Conservation (phyloP, 2,797 vertebrate genomes). For the Chaetophractus vellerosus region DNA sequence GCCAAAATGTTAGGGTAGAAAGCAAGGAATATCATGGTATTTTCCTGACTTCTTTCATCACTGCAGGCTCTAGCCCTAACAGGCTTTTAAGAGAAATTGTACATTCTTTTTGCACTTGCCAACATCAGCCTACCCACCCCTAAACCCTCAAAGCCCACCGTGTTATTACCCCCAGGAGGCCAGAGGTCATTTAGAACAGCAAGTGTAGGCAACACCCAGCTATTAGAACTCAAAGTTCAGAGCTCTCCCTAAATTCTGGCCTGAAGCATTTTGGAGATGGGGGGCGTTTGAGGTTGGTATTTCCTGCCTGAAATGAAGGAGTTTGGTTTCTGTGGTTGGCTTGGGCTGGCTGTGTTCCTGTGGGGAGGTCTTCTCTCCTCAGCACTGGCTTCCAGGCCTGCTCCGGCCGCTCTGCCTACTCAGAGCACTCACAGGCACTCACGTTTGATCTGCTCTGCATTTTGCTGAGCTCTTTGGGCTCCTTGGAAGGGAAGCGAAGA, state of each 20-base stretch:
- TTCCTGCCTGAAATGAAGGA: constrained; percentile 74
- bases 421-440: rapidly evolving
- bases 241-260: constrained; percentile 49
- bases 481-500: neutral
- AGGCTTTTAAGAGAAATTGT: constrained; percentile 62
- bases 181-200: constrained; percentile 65
- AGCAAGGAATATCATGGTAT: neutral
- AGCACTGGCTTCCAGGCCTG: neutral
- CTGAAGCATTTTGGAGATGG: constrained; percentile 57
- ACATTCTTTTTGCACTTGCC: constrained; percentile 62
- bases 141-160: constrained; percentile 40
- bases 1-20: neutral
- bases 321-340: constrained; percentile 51
- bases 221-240: constrained; percentile 72
- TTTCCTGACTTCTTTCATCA: constrained; percentile 67
- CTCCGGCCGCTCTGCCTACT: neutral
- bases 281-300: constrained; percentile 36
- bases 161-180: constrained; percentile 67
- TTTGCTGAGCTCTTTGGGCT: neutral
- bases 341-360: neutral
- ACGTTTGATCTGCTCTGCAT: neutral
- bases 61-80: constrained; percentile 47
- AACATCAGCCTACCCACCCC: neutral
- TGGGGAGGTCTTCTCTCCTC: neutral
- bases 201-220: constrained; percentile 70